These are phyloP conservation scores for Therioaphis trifolii DNA, from an alignment of 2,888 invertebrate species.

Conservation along the genomic window DNA sequence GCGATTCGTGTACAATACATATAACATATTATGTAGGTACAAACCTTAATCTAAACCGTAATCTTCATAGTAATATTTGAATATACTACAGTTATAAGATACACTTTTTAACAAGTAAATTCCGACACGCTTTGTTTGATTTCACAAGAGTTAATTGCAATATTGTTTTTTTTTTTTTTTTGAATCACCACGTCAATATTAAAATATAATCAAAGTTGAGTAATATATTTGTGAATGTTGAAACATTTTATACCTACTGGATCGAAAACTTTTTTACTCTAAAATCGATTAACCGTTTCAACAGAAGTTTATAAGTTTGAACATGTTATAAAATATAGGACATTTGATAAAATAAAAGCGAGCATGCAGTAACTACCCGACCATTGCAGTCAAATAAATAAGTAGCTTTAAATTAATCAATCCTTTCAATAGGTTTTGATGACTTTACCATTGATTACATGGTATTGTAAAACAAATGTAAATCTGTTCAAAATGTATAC, in stretches of 20 bases:
- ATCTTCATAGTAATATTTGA: too few relatives aligned
- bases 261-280: not conserved
- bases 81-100: too few relatives aligned
- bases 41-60: too few relatives aligned
- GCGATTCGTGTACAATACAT: too few relatives aligned
- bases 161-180: too few relatives aligned
- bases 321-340: not conserved
- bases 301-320: not conserved
- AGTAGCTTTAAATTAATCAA: constrained; percentile 14
- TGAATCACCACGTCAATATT: too few relatives aligned
- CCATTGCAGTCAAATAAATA: not conserved
- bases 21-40: too few relatives aligned
- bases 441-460: not conserved
- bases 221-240: not conserved
- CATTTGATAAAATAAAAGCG: not conserved
- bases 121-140: too few relatives aligned
- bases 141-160: too few relatives aligned
- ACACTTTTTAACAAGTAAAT: too few relatives aligned
- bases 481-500: too few relatives aligned
- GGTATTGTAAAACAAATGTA: too few relatives aligned
- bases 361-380: constrained; percentile 7
- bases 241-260: not conserved
- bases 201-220: not conserved
- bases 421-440: not conserved
- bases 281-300: constrained; percentile 10